Evolutionary conservation across 2,797 vertebrate species (phyloP).

Genomic region (Garrulus glandarius): DNA sequence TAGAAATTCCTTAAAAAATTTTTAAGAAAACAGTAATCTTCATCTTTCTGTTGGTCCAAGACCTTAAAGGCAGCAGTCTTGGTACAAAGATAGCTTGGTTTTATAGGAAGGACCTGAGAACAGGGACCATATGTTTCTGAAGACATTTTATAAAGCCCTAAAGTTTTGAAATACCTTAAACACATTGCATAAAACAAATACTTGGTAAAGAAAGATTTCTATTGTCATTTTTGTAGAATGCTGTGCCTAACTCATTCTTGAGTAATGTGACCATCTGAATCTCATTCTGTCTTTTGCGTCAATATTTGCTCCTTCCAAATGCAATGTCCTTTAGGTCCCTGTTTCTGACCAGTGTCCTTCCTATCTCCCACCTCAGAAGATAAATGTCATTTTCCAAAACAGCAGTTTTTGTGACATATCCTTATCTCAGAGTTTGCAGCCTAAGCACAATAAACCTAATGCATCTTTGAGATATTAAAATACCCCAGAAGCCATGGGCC

Average conservation of each 20-base stretch:
- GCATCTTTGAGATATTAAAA: background rate
- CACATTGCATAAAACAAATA: background rate
- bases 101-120: background rate
- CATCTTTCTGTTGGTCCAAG: background rate
- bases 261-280: constrained; percentile 9
- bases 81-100: background rate
- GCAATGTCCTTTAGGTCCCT: background rate
- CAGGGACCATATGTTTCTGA: background rate
- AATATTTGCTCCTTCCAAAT: background rate
- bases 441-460: background rate
- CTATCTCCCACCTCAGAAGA: background rate
- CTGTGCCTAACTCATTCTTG: background rate
- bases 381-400: background rate
- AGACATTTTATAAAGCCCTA: background rate
- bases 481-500: background rate
- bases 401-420: background rate
- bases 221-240: constrained; percentile 4
- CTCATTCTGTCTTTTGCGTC: background rate
- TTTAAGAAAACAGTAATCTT: background rate
- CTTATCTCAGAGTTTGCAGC: background rate
- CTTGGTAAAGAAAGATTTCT: background rate
- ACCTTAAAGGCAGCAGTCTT: background rate
- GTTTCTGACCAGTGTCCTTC: background rate
- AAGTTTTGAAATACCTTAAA: background rate
- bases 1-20: background rate